These are phyloP conservation scores for Blennius ocellaris DNA, from an alignment of 2,113 vertebrate species.

Conservation along the genomic window DNA sequence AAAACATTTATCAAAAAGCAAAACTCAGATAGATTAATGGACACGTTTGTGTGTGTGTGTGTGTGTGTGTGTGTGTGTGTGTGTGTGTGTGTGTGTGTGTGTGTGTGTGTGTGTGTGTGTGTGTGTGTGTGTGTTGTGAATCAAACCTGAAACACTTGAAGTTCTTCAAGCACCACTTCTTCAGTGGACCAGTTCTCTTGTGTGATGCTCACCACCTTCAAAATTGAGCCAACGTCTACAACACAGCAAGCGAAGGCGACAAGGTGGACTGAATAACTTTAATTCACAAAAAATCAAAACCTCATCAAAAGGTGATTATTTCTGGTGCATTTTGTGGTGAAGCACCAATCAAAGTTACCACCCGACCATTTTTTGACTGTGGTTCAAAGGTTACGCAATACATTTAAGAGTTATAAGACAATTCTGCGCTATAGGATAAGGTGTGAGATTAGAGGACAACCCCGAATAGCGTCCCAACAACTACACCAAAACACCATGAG, in stretches of 20 bases:
- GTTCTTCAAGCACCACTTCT: conserved; percentile 93
- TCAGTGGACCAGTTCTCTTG: conserved; percentile 94
- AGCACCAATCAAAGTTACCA: not conserved
- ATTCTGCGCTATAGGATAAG: not conserved
- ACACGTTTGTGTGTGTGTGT: too few relatives aligned
- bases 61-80: too few relatives aligned
- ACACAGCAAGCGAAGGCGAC: conserved; percentile 8
- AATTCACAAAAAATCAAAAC: not conserved
- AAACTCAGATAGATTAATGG: not conserved
- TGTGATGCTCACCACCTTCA: conserved; percentile 95
- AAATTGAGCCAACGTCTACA: conserved; percentile 89
- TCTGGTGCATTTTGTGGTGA: not conserved
- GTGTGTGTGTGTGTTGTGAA: conserved; percentile 40
- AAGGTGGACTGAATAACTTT: not conserved
- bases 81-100: conserved; percentile 1
- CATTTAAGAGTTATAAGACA: not conserved
- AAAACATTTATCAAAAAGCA: conserved; percentile 14
- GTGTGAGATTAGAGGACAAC: not conserved
- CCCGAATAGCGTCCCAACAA: not conserved
- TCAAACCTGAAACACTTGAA: conserved; percentile 93
- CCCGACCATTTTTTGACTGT: not conserved
- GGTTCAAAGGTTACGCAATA: not conserved
- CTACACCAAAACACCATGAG: not conserved
- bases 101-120: conserved; percentile 21
- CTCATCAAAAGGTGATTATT: not conserved